These are phyloP conservation scores for Etheostoma perlongum DNA, from an alignment of 2,797 vertebrate genomes.

Conservation along the genomic window DNA sequence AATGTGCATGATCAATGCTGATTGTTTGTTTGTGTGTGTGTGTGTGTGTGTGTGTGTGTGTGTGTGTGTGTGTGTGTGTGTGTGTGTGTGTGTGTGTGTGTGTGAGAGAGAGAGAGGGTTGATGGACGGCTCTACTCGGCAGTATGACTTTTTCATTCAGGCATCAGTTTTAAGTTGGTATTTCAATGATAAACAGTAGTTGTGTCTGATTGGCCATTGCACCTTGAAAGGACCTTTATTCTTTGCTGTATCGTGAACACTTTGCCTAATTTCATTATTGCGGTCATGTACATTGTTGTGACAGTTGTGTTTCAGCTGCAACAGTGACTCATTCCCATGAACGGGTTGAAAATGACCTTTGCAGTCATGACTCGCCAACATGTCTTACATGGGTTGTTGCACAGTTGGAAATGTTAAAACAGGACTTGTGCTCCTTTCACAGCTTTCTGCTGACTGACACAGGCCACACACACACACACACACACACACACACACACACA, in stretches of 20 bases:
- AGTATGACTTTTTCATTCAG: neutral
- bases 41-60: neutral
- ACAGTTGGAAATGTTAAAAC: slow-evolving; percentile 50
- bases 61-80: too few relatives aligned
- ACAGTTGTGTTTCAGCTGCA: slow-evolving; percentile 6
- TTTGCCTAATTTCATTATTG: neutral
- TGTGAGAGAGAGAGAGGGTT: neutral
- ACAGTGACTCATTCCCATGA: neutral
- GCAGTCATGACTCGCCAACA: neutral
- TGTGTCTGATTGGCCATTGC: too few relatives aligned
- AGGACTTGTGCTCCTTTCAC: slow-evolving; percentile 34
- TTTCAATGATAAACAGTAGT: too few relatives aligned
- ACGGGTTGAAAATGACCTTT: slow-evolving; percentile 39
- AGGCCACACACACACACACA: slow-evolving; percentile 25
- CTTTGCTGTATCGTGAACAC: neutral
- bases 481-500: slow-evolving; percentile 29
- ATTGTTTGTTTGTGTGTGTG: neutral
- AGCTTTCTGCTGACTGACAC: slow-evolving; percentile 59
- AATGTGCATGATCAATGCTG: neutral
- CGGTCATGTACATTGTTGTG: neutral
- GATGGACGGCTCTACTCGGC: slow-evolving; percentile 18
- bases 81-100: too few relatives aligned
- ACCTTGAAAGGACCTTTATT: neutral
- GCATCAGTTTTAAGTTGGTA: neutral
- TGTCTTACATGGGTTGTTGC: slow-evolving; percentile 18